Percentiles rank a stretch among this genome's conserved stretches.
These are phyloP conservation scores for Agrilus planipennis DNA, from an alignment of 1,140 invertebrate genomes.

Conservation along the genomic window DNA sequence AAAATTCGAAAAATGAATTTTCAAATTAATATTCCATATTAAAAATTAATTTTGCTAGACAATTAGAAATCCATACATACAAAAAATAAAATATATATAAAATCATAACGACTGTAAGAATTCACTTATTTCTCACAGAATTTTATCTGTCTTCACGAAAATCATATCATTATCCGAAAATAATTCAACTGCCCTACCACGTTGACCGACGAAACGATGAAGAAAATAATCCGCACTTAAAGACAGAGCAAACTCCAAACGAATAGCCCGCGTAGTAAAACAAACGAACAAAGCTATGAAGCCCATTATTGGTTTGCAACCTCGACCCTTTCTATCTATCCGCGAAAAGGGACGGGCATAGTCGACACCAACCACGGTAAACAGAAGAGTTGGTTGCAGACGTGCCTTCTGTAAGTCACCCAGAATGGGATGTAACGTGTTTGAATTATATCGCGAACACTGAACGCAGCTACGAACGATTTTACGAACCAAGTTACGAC, in stretches of 20 bases:
- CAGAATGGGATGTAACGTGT: slow-evolving; percentile 16
- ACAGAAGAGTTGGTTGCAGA: slow-evolving; percentile 19
- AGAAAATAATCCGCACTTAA: too few relatives aligned
- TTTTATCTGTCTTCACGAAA: too few relatives aligned
- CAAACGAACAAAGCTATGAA: slow-evolving; percentile 25
- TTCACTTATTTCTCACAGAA: too few relatives aligned
- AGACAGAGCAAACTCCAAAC: slow-evolving; percentile 31
- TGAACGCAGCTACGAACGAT: slow-evolving; percentile 9
- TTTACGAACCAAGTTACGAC: not conserved
- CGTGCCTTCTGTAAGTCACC: slow-evolving; percentile 25
- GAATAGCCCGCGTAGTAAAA: slow-evolving; percentile 22
- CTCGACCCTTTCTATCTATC: slow-evolving; percentile 14
- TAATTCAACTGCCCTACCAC: too few relatives aligned
- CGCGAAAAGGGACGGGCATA: slow-evolving; percentile 25
- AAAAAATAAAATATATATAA: too few relatives aligned
- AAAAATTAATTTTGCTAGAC: too few relatives aligned
- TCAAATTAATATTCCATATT: too few relatives aligned
- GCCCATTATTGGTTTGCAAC: slow-evolving; percentile 12
- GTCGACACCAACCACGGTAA: slow-evolving; percentile 25
- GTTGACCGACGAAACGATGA: too few relatives aligned
- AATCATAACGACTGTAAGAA: too few relatives aligned
- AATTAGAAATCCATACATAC: too few relatives aligned
- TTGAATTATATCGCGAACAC: slow-evolving; percentile 11
- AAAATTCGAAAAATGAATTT: too few relatives aligned
- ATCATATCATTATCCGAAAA: too few relatives aligned